A percentile compares a stretch with the other conserved stretches of the same genome.
Evolutionary conservation across 2,113 vertebrate species (phyloP).

Genomic region (Cinclus mexicanus): DNA sequence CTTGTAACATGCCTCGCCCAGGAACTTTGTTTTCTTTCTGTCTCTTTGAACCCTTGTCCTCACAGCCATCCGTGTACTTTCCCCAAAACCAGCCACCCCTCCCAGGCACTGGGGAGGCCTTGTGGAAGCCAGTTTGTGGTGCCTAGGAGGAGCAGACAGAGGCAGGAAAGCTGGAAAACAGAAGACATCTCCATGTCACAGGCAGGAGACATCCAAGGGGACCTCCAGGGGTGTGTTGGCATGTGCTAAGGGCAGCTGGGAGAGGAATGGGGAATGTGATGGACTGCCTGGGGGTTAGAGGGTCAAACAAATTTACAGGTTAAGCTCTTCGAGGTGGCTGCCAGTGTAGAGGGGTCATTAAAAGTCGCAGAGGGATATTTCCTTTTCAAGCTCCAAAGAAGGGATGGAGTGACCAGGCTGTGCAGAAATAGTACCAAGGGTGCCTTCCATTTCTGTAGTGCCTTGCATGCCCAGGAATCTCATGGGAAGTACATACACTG

Average conservation of each 20-base stretch:
- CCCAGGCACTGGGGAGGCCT: background rate
- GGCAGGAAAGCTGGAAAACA: background rate
- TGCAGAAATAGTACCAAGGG: background rate
- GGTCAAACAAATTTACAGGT: background rate
- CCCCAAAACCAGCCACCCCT: background rate
- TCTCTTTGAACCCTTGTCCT: background rate
- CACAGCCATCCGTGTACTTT: background rate
- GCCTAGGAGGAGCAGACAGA: background rate
- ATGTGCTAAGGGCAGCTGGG: rapidly evolving
- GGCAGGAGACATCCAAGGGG: background rate
- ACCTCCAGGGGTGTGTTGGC: background rate
- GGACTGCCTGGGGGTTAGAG: background rate
- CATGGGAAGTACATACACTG: background rate
- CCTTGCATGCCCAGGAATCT: background rate
- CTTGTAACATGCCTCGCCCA: background rate
- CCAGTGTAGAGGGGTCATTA: background rate
- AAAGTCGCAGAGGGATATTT: background rate
- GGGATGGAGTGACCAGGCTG: background rate
- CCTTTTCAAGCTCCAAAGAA: background rate
- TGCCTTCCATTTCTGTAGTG: background rate
- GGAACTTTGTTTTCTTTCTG: background rate
- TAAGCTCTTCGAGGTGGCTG: background rate
- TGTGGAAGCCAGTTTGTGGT: background rate
- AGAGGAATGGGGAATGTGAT: background rate
- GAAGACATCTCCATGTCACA: background rate